Evolutionary conservation across 2,113 vertebrate genomes (phyloP).

Genomic region (Rhabdomys dilectus): DNA sequence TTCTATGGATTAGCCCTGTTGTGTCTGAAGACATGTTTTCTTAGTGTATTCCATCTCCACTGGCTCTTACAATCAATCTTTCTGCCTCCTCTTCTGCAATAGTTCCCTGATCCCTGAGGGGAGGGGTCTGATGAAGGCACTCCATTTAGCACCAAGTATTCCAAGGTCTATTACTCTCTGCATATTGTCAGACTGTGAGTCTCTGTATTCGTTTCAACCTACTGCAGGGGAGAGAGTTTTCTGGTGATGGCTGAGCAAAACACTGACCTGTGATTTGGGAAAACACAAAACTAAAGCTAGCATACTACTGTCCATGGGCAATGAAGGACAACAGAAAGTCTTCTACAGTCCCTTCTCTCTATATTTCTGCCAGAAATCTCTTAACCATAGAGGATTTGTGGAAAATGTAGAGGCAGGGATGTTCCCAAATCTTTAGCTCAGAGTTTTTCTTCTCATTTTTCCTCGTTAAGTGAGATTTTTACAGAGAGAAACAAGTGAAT

Average conservation of each 20-base stretch:
- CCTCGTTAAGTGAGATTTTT: constrained; percentile 19
- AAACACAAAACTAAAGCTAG: constrained; percentile 43
- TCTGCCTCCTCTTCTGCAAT: neutral
- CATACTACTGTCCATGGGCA: neutral
- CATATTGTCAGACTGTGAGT: neutral
- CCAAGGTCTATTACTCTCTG: neutral
- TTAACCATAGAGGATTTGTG: neutral
- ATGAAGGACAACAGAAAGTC: neutral
- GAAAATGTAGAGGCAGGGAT: constrained; percentile 1
- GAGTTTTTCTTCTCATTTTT: neutral
- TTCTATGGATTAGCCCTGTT: neutral
- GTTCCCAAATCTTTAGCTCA: constrained; percentile 18
- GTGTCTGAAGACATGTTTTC: neutral
- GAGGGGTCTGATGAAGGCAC: neutral
- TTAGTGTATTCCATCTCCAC: neutral
- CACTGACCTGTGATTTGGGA: neutral
- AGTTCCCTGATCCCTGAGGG: neutral
- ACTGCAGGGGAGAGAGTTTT: neutral
- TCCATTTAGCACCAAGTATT: neutral
- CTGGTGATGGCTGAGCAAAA: neutral
- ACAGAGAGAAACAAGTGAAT: constrained; percentile 40
- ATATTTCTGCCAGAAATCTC: neutral
- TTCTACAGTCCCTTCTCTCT: neutral
- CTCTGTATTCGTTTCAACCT: neutral
- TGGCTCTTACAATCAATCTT: neutral